These are phyloP conservation scores for Tragelaphus imberbis DNA, from an alignment of 2,113 vertebrate species.

Conservation along the genomic window DNA sequence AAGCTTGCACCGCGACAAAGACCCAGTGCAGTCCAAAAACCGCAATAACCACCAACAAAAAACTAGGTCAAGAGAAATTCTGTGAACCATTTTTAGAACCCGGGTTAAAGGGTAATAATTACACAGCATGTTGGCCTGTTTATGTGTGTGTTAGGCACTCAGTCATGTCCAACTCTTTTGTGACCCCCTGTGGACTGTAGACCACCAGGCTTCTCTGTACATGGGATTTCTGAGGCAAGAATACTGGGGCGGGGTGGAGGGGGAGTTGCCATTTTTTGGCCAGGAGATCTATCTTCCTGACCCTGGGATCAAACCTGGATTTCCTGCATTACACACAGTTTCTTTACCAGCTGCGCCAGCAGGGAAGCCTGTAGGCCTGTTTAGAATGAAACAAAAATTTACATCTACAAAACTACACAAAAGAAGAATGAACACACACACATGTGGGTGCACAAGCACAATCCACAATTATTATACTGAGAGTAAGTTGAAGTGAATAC, in stretches of 20 bases:
- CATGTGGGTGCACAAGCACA: accelerated
- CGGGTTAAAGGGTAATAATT: background rate
- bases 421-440: background rate
- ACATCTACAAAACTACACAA: background rate
- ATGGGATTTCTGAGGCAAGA: background rate
- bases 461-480: background rate
- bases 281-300: background rate
- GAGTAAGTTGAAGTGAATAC: background rate
- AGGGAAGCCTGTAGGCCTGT: background rate
- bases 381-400: background rate
- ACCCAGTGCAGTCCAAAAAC: background rate
- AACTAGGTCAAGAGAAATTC: background rate
- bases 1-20: background rate
- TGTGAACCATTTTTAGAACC: background rate
- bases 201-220: background rate
- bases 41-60: background rate
- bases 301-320: background rate
- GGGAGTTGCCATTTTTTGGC: background rate
- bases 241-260: background rate
- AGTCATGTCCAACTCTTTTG: background rate
- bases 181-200: background rate
- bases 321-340: background rate
- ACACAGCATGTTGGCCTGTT: background rate
- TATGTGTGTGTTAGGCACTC: background rate
- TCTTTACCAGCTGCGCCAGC: background rate